Base-by-base conservation (phyloP, 2,888 invertebrate species). In the Brachyptera risi region DNA sequence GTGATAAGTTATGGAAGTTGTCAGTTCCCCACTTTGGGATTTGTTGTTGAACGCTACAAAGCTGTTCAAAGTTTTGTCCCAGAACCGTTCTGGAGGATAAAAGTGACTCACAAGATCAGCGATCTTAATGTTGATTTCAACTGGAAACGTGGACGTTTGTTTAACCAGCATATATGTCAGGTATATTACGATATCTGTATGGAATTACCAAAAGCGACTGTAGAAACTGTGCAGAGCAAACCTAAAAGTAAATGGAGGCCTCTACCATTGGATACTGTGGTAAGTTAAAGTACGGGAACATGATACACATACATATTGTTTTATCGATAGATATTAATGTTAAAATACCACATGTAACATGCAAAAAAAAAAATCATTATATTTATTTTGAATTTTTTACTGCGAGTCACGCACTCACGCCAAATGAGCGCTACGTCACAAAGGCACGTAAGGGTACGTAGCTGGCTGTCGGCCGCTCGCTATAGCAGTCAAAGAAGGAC, bases 1-100 rank as follows among this genome's bases (percentile, higher is more conserved):
- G 74, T 97, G 1, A 89, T 99, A 50, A 98, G 97, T 75, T 99
- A 99, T 74, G 99, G 99, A 1, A 96, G 95, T 62, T 99, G 99
- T 72, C 99, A 99, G 76, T 98, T 99, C 75, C 99, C 99, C 3
- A 99, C 99, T 0, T 79, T 99, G n/a, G 99, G 99, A 1, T 99
- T 99, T 82, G 97, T 99, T n/a, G 98, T 96, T 0, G 96, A 99
- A 74, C 82, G 99, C 57, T 98, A 91, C 73, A 87, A 94, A 72
- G 92, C 94, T 23, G 88, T 95, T 50, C 88, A 95, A 73, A 86
- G 85, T 65, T 99, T 99, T 76, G 83, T 96, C 7, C 79, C 92
- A 0, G 97, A 99, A 76, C 81, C 85, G 3, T 99, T 98, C 78
- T 99, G 99, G 98, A 96, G 92, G 75, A 83, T 99, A 50, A 88